Conservation (phyloP, 2,888 invertebrate species). For the Abrostola tripartita region DNA sequence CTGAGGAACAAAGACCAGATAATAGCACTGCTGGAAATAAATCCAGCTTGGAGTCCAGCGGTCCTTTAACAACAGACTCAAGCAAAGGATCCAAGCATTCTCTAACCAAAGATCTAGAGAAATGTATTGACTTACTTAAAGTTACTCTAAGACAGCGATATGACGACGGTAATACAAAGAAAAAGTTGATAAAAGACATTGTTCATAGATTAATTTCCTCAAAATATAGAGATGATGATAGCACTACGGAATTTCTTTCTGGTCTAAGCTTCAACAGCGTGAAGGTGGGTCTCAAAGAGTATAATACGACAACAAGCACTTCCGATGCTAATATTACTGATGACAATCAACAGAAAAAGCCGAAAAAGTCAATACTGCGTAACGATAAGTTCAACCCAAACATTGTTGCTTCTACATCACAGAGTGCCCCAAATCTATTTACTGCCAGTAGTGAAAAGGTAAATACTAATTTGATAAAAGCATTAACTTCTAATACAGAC, state of each 20-base stretch:
- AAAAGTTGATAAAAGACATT: constrained; percentile 90
- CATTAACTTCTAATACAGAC: constrained; percentile 70
- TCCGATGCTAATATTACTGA: constrained; percentile 76
- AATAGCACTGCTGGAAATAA: constrained; percentile 73
- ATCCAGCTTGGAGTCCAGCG: constrained; percentile 83
- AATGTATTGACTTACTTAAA: constrained; percentile 89
- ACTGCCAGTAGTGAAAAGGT: constrained; percentile 59
- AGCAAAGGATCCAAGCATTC: constrained; percentile 79
- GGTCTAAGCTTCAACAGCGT: constrained; percentile 77
- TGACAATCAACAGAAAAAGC: constrained; percentile 64
- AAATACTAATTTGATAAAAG: constrained; percentile 60
- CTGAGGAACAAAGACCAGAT: constrained; percentile 58
- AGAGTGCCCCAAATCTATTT: constrained; percentile 82
- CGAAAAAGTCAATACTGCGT: constrained; percentile 82
- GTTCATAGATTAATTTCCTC: constrained; percentile 89
- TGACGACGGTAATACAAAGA: constrained; percentile 89
- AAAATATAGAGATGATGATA: constrained; percentile 89
- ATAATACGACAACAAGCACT: constrained; percentile 77
- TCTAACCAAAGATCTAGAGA: constrained; percentile 89
- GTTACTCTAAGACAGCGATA: constrained; percentile 88
- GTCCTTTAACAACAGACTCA: constrained; percentile 77
- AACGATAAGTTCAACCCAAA: constrained; percentile 77
- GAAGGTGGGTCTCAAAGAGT: constrained; percentile 62
- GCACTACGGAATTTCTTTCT: constrained; percentile 83
- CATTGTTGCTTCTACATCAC: constrained; percentile 78